A percentile compares a stretch with the other conserved stretches of the same genome.
phyloP scores from a whole-genome alignment of 2,888 invertebrate species.

The Trachelus troglodyta region DNA sequence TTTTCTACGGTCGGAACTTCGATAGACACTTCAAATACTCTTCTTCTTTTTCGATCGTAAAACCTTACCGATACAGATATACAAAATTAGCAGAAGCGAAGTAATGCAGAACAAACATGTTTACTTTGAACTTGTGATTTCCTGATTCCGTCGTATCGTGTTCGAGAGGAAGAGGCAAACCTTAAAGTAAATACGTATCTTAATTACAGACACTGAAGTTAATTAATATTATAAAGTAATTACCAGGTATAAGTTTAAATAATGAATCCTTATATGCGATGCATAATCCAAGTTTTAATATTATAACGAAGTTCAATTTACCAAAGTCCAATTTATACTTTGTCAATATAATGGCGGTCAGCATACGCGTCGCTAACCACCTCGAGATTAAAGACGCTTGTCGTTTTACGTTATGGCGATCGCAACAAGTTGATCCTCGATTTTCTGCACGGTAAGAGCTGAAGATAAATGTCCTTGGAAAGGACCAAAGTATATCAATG shows the following conservation, averaged over 20 bases:
- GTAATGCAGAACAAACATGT: not conserved
- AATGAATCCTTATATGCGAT: not conserved
- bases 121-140: not conserved
- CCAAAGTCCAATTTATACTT: not conserved
- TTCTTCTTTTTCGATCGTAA: not conserved
- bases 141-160: not conserved
- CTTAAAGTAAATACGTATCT: not conserved
- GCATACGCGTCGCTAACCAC: not conserved
- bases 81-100: not conserved
- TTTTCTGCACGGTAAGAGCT: not conserved
- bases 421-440: not conserved
- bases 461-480: not conserved
- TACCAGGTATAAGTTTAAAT: not conserved
- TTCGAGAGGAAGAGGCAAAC: not conserved
- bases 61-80: not conserved
- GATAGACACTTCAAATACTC: not conserved
- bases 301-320: not conserved
- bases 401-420: not conserved
- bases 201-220: not conserved
- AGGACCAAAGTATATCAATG: not conserved
- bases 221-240: not conserved
- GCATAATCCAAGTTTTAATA: not conserved
- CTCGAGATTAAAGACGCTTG: not conserved
- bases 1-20: not conserved
- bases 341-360: not conserved